These are phyloP conservation scores for Medauroidea extradentata DNA, from an alignment of 1,140 invertebrate genomes.

Conservation along the genomic window DNA sequence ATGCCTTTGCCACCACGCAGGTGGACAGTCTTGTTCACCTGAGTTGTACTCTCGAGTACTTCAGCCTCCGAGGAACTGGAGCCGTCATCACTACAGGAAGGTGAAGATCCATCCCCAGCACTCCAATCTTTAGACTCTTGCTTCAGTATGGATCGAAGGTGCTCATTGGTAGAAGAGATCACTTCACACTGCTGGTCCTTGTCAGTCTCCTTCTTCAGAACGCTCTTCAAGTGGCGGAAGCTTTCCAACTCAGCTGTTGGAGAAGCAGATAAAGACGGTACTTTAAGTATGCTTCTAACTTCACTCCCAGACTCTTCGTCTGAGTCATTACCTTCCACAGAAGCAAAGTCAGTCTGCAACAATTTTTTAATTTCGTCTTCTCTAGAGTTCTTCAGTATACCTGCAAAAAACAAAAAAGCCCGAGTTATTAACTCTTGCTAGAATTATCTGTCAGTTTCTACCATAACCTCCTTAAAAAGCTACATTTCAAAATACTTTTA, in stretches of 20 bases:
- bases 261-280: not conserved
- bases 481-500: too few relatives aligned
- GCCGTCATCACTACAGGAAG: not conserved
- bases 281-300: slow-evolving; percentile 50
- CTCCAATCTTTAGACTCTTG: slow-evolving; percentile 20
- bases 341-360: not conserved
- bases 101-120: not conserved
- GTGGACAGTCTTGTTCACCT: too few relatives aligned
- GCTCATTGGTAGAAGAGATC: not conserved
- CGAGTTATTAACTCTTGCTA: too few relatives aligned
- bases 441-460: too few relatives aligned
- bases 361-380: not conserved
- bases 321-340: not conserved
- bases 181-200: not conserved
- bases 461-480: too few relatives aligned
- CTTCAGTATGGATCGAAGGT: slow-evolving; percentile 24
- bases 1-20: slow-evolving; percentile 22
- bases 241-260: slow-evolving; percentile 4
- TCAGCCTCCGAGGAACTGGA: too few relatives aligned
- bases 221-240: slow-evolving; percentile 23
- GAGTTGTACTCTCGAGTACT: too few relatives aligned
- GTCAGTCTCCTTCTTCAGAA: slow-evolving; percentile 32
- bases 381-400: slow-evolving; percentile 30
- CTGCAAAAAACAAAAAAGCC: slow-evolving; percentile 19
- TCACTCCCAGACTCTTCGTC: slow-evolving; percentile 28